Evolutionary conservation across 2,113 vertebrate genomes (phyloP).

Genomic region (Zosterops lateralis): DNA sequence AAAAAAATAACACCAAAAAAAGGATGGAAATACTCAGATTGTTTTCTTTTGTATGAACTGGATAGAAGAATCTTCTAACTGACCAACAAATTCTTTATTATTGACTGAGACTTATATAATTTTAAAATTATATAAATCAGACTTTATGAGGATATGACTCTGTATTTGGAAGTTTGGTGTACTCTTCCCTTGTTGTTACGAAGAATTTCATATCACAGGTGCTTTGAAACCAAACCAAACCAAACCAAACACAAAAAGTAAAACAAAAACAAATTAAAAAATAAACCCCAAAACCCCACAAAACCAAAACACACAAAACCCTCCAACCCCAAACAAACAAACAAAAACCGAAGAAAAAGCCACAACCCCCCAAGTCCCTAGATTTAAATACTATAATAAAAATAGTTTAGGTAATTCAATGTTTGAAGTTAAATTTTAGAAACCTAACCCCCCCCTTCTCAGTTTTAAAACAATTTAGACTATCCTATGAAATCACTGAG

Average conservation of each 20-base stretch:
- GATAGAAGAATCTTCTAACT: background rate
- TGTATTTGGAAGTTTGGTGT: background rate
- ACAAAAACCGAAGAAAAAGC: background rate
- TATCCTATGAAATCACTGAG: background rate
- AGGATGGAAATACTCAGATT: background rate
- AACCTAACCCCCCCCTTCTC: background rate
- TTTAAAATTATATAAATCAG: background rate
- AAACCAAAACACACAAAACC: background rate
- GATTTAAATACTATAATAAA: background rate
- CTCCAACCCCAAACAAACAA: background rate
- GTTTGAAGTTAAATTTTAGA: background rate
- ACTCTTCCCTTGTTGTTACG: background rate
- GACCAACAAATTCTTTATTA: conserved; percentile 22
- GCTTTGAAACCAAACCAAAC: background rate
- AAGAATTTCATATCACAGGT: background rate
- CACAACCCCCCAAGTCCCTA: background rate
- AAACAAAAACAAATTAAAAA: background rate
- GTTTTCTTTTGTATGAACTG: background rate
- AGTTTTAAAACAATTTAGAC: background rate
- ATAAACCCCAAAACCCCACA: background rate
- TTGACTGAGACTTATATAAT: background rate
- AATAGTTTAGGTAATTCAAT: background rate
- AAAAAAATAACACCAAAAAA: background rate
- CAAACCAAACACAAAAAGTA: background rate
- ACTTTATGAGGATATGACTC: background rate